Evolutionary conservation across 2,113 vertebrate species (phyloP), one percentile per base, ranked within the genome.

Genomic region (Ramphastos sulfuratus): DNA sequence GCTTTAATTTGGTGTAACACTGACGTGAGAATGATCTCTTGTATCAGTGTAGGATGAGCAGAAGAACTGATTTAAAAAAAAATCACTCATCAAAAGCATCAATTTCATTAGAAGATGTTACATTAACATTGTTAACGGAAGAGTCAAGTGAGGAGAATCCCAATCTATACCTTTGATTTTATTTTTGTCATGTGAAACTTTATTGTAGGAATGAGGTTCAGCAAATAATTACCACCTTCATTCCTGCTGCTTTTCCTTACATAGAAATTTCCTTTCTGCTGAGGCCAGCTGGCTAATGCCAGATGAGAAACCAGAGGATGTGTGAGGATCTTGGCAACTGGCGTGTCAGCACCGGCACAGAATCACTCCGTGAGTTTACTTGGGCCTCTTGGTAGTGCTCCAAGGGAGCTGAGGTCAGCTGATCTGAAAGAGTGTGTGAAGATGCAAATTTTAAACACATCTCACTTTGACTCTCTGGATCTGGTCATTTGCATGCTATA

Each of bases 371-470:
- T 7, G 50, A n/a, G 8, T 42, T 1, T 3, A 4, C 48, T 27
- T 58, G 46, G 5, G 12, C 18, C 10, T 42, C 56, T 21, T 35
- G 80, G 46, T 30, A 46, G 35, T 3, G 61, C 28, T 58, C 18
- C 0, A 2, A 15, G 30, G 21, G 30, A 31, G 19, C 12, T 63
- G 33, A 31, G 28, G 14, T 63, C 56, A 78, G 30, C 7, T 0
- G 1, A 6, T 11, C 4, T 37, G 33, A 15, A 69, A 52, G 17
- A 8, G 33, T 46, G 13, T 61, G 58, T 1, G 3, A 60, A 25
- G 4, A 3, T 1, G 3, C 12, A 20, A 4, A 8, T 56, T 44
- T 33, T 25, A n/a, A 77, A 35, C 15, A 14, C 25, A 52, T 4
- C 13, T 50, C 10, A 9, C 10, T n/a, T 28, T 60, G 12, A 4